A percentile compares a stretch with the other conserved stretches of the same genome.
Evolutionary conservation across 2,113 vertebrate genomes (phyloP).

Genomic region (Typhlomys cinereus): DNA sequence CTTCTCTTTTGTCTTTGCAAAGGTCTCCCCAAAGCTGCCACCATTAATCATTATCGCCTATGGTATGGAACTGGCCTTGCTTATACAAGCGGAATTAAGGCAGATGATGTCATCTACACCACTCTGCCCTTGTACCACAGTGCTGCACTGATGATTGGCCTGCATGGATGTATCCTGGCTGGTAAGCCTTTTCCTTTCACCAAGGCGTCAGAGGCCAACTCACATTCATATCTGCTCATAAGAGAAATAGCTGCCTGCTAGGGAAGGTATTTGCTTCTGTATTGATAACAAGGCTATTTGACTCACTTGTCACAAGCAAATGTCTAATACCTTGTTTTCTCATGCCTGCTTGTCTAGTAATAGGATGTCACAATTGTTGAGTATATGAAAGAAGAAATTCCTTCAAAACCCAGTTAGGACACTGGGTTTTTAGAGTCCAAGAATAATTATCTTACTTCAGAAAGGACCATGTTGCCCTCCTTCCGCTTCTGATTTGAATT

Average conservation of each 20-base stretch:
- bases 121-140: constrained; percentile 92
- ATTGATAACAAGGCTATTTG: not conserved
- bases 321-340: constrained; percentile 24
- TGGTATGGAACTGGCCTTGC: constrained; percentile 78
- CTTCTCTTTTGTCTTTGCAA: constrained; percentile 52
- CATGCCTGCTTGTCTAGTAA: not conserved
- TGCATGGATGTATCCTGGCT: constrained; percentile 86
- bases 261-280: not conserved
- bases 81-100: constrained; percentile 68
- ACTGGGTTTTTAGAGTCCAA: not conserved
- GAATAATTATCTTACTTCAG: not conserved
- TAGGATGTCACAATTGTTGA: not conserved
- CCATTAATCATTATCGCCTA: constrained; percentile 87
- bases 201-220: not conserved
- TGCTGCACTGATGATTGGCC: constrained; percentile 87
- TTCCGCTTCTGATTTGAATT: not conserved
- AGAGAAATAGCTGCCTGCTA: not conserved
- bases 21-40: constrained; percentile 93
- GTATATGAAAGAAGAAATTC: not conserved
- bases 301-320: not conserved
- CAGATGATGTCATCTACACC: constrained; percentile 86
- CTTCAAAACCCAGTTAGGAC: not conserved
- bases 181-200: constrained; percentile 78
- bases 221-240: not conserved
- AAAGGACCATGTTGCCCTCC: not conserved